phyloP scores from a whole-genome alignment of 1,140 invertebrate species.

The Panonychus citri region DNA sequence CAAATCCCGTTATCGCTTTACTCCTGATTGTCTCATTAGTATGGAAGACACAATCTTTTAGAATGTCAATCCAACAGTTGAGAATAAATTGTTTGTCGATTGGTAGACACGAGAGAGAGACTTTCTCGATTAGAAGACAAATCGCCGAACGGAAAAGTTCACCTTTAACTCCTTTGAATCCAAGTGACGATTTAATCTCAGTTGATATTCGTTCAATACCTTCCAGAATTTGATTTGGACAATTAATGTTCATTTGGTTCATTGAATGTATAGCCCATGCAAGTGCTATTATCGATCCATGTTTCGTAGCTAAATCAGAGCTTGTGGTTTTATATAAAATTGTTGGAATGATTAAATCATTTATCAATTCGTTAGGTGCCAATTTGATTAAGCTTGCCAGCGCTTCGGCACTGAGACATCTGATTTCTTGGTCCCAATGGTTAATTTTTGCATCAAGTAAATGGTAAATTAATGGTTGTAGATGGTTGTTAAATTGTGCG shows the following conservation, averaged over 20 bases:
- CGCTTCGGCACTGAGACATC: conserved; percentile 40
- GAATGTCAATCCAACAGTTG: background rate
- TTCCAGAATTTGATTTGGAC: background rate
- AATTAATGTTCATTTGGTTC: background rate
- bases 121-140: conserved; percentile 47
- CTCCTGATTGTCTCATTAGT: background rate
- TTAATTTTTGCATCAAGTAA: conserved; percentile 57
- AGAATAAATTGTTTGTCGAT: background rate
- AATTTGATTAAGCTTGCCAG: conserved; percentile 9
- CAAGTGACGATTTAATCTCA: background rate
- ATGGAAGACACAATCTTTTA: background rate
- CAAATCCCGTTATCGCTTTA: background rate
- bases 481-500: conserved; percentile 62
- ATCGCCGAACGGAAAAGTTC: conserved; percentile 69
- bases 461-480: conserved; percentile 58
- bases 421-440: conserved; percentile 76
- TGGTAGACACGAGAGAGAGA: conserved; percentile 21
- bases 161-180: conserved; percentile 41
- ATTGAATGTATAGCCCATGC: conserved; percentile 54
- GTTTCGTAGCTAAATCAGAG: conserved; percentile 55
- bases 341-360: conserved; percentile 29
- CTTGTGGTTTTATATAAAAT: conserved; percentile 41
- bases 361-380: background rate
- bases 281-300: conserved; percentile 60
- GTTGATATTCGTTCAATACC: background rate